These are phyloP conservation scores for Cirrhinus mrigala DNA, from an alignment of 2,797 vertebrate species.

Conservation along the genomic window DNA sequence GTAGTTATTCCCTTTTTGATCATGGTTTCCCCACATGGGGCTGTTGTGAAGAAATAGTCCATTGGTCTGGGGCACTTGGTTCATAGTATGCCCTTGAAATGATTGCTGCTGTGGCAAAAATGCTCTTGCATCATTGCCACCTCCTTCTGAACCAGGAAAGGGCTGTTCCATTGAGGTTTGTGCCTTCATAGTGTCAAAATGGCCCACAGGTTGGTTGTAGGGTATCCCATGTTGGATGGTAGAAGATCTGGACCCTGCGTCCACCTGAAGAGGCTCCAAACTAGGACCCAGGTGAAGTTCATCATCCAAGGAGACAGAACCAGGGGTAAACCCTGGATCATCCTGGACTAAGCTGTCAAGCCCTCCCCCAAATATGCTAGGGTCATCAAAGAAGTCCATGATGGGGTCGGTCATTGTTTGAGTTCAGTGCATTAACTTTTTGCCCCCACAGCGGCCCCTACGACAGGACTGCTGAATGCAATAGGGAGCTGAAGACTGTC, in stretches of 20 bases:
- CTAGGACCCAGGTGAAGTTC: conserved; percentile 93
- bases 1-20: conserved; percentile 92
- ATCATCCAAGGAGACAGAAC: conserved; percentile 92
- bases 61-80: conserved; percentile 87
- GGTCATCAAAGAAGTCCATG: conserved; percentile 98
- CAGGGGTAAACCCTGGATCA: conserved; percentile 82
- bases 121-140: conserved; percentile 59
- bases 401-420: conserved; percentile 84
- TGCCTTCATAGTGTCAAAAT: conserved; percentile 87
- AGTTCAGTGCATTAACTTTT: conserved; percentile 56
- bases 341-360: conserved; percentile 93
- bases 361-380: conserved; percentile 93
- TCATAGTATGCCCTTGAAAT: conserved; percentile 86
- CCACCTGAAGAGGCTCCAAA: conserved; percentile 94
- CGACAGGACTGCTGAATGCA: conserved; percentile 71
- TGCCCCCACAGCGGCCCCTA: conserved; percentile 43
- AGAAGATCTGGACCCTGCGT: conserved; percentile 74
- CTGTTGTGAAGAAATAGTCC: conserved; percentile 93
- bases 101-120: conserved; percentile 88
- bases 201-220: conserved; percentile 88
- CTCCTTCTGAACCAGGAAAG: conserved; percentile 67
- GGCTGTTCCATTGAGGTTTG: conserved; percentile 80
- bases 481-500: conserved; percentile 75
- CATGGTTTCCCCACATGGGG: conserved; percentile 96
- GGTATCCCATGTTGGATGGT: conserved; percentile 83